Evolutionary conservation across 2,888 invertebrate species (phyloP), one percentile per base, ranked within the genome.

Genomic region (Pecten maximus): DNA sequence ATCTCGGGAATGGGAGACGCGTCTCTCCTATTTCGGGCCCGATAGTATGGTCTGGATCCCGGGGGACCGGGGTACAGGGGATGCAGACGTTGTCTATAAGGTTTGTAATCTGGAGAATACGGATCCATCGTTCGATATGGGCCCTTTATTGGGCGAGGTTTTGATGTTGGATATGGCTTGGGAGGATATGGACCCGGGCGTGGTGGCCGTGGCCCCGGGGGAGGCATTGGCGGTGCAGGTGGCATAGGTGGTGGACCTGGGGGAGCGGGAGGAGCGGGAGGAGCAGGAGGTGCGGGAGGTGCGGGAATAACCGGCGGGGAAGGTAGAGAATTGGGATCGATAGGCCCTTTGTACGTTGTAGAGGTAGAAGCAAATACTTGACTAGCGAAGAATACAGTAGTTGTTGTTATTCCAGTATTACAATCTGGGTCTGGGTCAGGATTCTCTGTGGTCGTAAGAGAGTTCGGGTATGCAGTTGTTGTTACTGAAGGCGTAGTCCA

Each of bases 181-280:
- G 54, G 88, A 0, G 88, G 88, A 54, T 40, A 40, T 50, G 88
- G 88, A 54, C 40, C 54, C 12, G 88, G 88, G 44, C 19, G 50
- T n/a, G 54, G 88, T 15, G 50, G 88, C 15, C 40, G 88, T n/a
- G 28, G 19, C 50, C 2, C 60, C 19, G 54, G 88, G 12, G 60
- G 60, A 10, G 60, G 48, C 0, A 15, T 39, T 23, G 54, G 88
- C 23, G 88, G 88, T 35, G 12, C 60, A 39, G 48, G 60, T 35
- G 88, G 54, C n/a, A 40, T 39, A 35, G 54, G 74, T 4, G 40
- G 74, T 40, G 54, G 39, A 1, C 16, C 40, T 2, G 88, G 88
- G 19, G 88, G 88, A 15, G 50, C 50, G 6, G 48, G 48, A 1
- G 87, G 87, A n/a, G 87, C 40, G 16, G n/a, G 40, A 44, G 88